Conservation (phyloP, 2,888 invertebrate genomes). For the Desoria tigrina region DNA sequence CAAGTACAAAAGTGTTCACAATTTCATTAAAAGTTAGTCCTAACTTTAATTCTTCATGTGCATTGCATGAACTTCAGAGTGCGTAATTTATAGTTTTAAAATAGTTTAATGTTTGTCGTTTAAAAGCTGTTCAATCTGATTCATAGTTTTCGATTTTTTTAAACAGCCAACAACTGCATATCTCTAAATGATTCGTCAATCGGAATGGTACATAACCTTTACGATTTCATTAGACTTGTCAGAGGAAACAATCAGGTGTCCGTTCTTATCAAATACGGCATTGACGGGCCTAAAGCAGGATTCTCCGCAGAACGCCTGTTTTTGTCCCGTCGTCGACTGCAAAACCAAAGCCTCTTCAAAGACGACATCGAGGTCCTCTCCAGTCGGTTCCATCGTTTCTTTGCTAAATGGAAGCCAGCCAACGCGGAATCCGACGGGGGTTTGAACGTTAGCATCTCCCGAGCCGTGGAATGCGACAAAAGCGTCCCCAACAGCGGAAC, state of each 20-base stretch:
- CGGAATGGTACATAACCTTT: no score
- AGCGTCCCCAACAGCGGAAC: constrained; percentile 39
- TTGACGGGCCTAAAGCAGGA: constrained; percentile 45
- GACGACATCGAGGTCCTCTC: constrained; percentile 34
- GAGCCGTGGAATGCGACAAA: constrained; percentile 46
- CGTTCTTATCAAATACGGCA: constrained; percentile 37
- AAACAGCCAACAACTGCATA: no score
- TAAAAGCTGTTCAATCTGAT: no score
- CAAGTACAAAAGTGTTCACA: no score
- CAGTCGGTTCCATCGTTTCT: constrained; percentile 32
- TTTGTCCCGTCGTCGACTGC: constrained; percentile 20
- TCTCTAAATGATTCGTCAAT: no score
- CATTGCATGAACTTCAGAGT: no score
- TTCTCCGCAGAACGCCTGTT: constrained; percentile 14
- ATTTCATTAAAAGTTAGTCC: no score
- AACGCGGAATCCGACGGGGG: constrained; percentile 39
- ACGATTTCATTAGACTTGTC: constrained; percentile 36
- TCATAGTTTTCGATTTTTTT: no score
- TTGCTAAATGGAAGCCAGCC: constrained; percentile 29
- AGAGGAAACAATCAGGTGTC: constrained; percentile 40
- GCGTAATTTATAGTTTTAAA: no score
- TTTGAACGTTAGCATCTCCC: constrained; percentile 20
- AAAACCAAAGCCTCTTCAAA: neutral
- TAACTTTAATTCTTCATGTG: no score
- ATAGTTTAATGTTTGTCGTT: no score